Percentiles rank a stretch among this genome's conserved stretches.
phyloP scores from a whole-genome alignment of 2,888 invertebrate species.

The Drosophila maculinotata region DNA sequence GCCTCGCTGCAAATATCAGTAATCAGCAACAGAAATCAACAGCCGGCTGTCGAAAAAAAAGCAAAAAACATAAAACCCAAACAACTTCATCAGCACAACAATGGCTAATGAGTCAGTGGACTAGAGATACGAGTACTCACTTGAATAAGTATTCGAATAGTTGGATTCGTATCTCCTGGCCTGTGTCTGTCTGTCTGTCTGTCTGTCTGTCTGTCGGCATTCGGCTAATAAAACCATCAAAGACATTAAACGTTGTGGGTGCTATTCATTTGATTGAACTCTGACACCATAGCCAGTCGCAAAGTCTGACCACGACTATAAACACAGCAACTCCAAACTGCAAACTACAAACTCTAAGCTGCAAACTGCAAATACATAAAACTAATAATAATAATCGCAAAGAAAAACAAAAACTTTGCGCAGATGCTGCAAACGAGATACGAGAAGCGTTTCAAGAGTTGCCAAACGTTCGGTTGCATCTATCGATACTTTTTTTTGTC shows the following conservation, averaged over 20 bases:
- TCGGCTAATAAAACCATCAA: constrained; percentile 78
- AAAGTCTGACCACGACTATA: constrained; percentile 55
- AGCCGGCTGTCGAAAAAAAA: constrained; percentile 52
- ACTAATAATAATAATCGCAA: constrained; percentile 73
- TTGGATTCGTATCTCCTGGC: constrained; percentile 45
- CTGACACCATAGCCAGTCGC: constrained; percentile 56
- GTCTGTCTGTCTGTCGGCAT: constrained; percentile 72
- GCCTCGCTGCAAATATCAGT: constrained; percentile 65
- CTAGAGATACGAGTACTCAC: constrained; percentile 30
- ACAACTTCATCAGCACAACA: constrained; percentile 75
- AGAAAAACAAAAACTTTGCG: constrained; percentile 37
- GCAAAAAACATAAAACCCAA: constrained; percentile 34
- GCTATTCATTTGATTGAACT: constrained; percentile 80
- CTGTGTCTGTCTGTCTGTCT: too few relatives aligned
- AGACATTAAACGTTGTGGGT: constrained; percentile 79
- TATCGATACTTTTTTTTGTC: constrained; percentile 14
- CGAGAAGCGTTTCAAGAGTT: constrained; percentile 58
- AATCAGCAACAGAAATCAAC: constrained; percentile 68
- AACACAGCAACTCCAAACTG: constrained; percentile 9
- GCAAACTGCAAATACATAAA: constrained; percentile 38
- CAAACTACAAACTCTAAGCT: constrained; percentile 42
- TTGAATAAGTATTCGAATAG: constrained; percentile 29
- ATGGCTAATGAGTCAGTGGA: constrained; percentile 73
- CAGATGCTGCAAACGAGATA: constrained; percentile 74
- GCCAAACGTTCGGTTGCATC: constrained; percentile 47